phyloP scores from a whole-genome alignment of 2,113 vertebrate genomes.

The Phylloscopus trochiloides region DNA sequence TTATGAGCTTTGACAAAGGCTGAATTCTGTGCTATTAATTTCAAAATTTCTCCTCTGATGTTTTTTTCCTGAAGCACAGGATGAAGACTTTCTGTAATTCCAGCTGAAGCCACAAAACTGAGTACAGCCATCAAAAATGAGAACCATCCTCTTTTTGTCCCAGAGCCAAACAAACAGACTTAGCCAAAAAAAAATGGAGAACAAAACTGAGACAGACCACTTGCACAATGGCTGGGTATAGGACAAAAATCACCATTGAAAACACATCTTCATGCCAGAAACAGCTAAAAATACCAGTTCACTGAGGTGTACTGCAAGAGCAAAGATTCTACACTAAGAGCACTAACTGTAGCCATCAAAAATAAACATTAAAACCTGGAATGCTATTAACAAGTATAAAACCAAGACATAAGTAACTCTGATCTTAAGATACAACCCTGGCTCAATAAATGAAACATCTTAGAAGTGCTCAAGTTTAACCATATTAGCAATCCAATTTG shows the following conservation, averaged over 20 bases:
- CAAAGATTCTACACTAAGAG: neutral
- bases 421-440: neutral
- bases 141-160: neutral
- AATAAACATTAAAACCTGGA: neutral
- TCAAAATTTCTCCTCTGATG: neutral
- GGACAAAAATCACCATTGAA: neutral
- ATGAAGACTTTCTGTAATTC: constrained; percentile 1
- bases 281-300: neutral
- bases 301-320: neutral
- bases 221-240: neutral
- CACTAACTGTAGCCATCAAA: neutral
- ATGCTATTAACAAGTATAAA: neutral
- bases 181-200: constrained; percentile 5
- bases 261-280: neutral
- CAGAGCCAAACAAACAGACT: neutral
- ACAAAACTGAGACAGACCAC: neutral
- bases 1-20: neutral
- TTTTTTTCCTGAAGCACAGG: neutral
- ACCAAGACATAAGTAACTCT: neutral
- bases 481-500: neutral
- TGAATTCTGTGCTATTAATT: neutral
- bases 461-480: neutral
- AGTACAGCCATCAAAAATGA: constrained; percentile 34
- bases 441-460: neutral
- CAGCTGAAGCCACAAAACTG: constrained; percentile 45